Conservation (phyloP, 2,797 vertebrate species). For the Falco naumanni region DNA sequence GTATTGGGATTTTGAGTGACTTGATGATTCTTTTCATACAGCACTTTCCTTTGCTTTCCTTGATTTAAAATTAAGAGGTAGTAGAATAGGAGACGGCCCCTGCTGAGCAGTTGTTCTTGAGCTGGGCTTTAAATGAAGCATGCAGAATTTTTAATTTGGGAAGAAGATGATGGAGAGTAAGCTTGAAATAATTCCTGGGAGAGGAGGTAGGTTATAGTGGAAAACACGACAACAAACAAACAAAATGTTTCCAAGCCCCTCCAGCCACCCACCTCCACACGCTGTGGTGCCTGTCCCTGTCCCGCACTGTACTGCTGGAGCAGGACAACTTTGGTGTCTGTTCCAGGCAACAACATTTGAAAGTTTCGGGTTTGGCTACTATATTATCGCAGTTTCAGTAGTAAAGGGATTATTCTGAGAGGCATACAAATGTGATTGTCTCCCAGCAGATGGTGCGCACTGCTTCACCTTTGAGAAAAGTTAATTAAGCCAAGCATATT, state of each 20-base stretch:
- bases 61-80: slow-evolving; percentile 78
- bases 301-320: slow-evolving; percentile 19
- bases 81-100: slow-evolving; percentile 76
- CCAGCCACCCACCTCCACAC: not conserved
- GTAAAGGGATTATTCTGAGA: slow-evolving; percentile 97
- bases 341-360: slow-evolving; percentile 77
- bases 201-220: not conserved
- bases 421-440: slow-evolving; percentile 98
- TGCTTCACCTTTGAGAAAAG: slow-evolving; percentile 99
- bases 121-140: slow-evolving; percentile 80
- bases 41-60: slow-evolving; percentile 72
- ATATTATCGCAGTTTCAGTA: slow-evolving; percentile 84
- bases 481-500: slow-evolving; percentile 99
- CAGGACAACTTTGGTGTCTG: slow-evolving; percentile 69
- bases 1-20: slow-evolving; percentile 81
- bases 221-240: slow-evolving; percentile 33
- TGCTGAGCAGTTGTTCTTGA: slow-evolving; percentile 79
- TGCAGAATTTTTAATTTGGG: slow-evolving; percentile 79
- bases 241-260: slow-evolving; percentile 23
- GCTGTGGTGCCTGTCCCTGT: not conserved
- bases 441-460: slow-evolving; percentile 99
- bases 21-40: slow-evolving; percentile 80
- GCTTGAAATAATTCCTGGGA: slow-evolving; percentile 69
- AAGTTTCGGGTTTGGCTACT: slow-evolving; percentile 82
- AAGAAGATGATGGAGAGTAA: slow-evolving; percentile 65